Evolutionary conservation across 2,888 invertebrate species (phyloP), one percentile per base, ranked within the genome.

Genomic region (Punctoribates punctum): DNA sequence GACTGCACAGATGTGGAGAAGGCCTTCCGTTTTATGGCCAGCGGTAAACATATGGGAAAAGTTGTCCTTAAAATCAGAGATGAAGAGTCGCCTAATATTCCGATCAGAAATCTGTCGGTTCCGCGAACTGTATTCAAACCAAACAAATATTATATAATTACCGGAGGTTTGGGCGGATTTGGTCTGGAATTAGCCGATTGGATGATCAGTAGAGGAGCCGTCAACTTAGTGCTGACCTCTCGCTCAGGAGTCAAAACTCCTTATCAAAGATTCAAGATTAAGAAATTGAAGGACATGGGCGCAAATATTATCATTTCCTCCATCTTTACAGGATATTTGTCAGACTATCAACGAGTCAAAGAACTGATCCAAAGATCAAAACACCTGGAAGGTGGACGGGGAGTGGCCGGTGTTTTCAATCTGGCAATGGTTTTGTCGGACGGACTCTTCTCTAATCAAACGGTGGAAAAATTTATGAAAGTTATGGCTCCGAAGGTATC

Each of bases 111-210:
- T 57, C n/a, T 48, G 0, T 54, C 54, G 29, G 20, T 94, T 80
- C 92, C 94, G 51, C 88, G 93, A 81, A 91, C 92, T 48, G 91
- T 93, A 60, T 88, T 88, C 79, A 89, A 86, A 74, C 85, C 86
- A 1, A 78, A 84, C 42, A 85, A 85, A 78, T 81, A 83, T 11
- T 87, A 87, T 82, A 82, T 88, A 54, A 84, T 88, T 77, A 83
- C 85, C 85, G 83, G 92, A 77, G 96, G 97, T 75, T 88, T 97
- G 72, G 98, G 98, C 79, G 98, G 97, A 4, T 97, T 98, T 85
- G 98, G 98, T 27, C 86, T 98, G 79, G 98, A 99, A 86, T 86
- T 98, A 80, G 90, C 91, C 9, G 13, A 42, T 42, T 42, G 42
- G 42, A 42, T 42, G 42, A 11, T 42, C 1, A 11, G 11, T 9